Conservation (phyloP, 2,888 invertebrate genomes). For the Cantharis lateralis region DNA sequence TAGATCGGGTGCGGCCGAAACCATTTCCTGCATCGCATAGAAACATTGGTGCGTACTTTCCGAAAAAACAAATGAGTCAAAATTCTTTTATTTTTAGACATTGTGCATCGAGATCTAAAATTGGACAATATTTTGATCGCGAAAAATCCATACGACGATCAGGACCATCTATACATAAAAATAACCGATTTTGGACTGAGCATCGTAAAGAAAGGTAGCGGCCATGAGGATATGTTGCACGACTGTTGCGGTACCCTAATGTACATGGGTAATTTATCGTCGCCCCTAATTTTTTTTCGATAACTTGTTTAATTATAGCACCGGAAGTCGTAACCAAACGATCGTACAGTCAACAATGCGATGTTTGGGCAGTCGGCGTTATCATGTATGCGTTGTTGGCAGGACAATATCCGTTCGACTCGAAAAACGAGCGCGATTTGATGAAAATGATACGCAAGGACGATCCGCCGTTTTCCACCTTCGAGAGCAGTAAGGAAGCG, state of each 20-base stretch:
- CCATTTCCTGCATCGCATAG: not conserved
- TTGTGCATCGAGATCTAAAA: constrained; percentile 58
- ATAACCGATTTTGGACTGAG: constrained; percentile 64
- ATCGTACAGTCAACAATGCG: constrained; percentile 63
- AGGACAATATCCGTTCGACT: constrained; percentile 52
- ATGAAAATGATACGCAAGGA: constrained; percentile 46
- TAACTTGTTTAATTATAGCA: constrained; percentile 47
- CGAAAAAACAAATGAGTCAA: not conserved
- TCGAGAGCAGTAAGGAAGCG: constrained; percentile 43
- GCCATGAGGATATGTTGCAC: constrained; percentile 59
- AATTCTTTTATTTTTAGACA: constrained; percentile 46
- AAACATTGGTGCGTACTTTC: not conserved
- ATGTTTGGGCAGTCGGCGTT: constrained; percentile 64
- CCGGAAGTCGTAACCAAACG: constrained; percentile 61
- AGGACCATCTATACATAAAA: constrained; percentile 59
- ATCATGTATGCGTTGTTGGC: constrained; percentile 59
- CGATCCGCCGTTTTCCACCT: constrained; percentile 43
- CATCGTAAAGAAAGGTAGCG: constrained; percentile 58
- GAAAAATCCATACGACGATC: constrained; percentile 55
- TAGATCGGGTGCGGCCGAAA: not conserved
- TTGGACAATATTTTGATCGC: constrained; percentile 59
- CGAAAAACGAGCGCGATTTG: constrained; percentile 46
- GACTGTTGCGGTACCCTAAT: constrained; percentile 62
- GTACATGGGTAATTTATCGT: constrained; percentile 58
- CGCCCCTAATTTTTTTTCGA: not conserved